Evolutionary conservation across 2,888 invertebrate genomes (phyloP), one percentile per base, ranked within the genome.

Genomic region (Lacanobia oleracea): DNA sequence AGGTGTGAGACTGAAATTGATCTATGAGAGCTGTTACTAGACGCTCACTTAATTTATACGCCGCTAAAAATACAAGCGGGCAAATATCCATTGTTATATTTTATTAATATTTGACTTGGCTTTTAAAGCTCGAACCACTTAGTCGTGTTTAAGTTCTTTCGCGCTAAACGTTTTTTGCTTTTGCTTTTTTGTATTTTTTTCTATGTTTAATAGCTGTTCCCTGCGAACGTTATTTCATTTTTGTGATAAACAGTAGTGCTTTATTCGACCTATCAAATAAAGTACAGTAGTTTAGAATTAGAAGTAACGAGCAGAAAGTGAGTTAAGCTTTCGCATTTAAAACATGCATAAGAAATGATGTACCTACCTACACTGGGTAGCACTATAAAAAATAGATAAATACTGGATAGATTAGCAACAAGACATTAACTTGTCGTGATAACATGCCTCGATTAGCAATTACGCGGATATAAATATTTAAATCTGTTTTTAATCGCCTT

Each of bases 1-100:
- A 85, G 81, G 79, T 82, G 78, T 69, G 77, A 71, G 77, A 57
- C 72, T 77, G 74, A 82, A 83, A 84, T 82, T 84, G 82, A 82
- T 85, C 77, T 76, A 80, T 67, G 77, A 70, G 65, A 77, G 64
- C 67, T 48, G 72, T 67, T 69, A 53, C 69, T 72, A 51, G 51
- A 56, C 61, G 60, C 61, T 56, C 74, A 65, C 71, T 75, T 73
- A 79, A 83, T 76, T 75, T 83, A 83, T 71, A 65, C 75, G 14
- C 48, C 69, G 67, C 71, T 73, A 81, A 79, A 83, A 81, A 83
- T 78, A 83, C 79, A 83, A 79, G 63, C 43, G 37, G 45, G 21
- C 21, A 54, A 73, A 74, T 75, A 75, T 72, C 72, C 60, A 75
- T 79, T 75, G 67, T 81, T 72, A 63, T 59, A 66, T 60, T 71